Base-by-base conservation (phyloP, 1,140 invertebrate species). In the Brachystomella parvula region DNA sequence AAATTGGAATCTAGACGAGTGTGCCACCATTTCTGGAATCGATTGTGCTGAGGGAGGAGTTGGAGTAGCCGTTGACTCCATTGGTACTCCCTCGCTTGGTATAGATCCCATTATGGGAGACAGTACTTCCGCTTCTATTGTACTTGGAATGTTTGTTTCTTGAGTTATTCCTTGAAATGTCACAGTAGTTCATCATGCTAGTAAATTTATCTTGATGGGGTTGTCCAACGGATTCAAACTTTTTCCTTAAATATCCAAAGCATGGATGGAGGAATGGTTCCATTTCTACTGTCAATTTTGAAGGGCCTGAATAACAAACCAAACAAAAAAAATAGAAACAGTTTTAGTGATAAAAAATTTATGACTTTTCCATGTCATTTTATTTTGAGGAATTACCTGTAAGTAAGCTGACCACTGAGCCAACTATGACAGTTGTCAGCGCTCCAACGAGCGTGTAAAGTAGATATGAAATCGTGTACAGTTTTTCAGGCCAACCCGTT, bases 391-490 rank as follows among this genome's bases (percentile, higher is more conserved):
- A 64, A 67, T 69, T 65, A 56, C 71, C 63, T 33, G 68, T 73
- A n/a, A 67, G 21, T n/a, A 70, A 9, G 47, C 70, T 72, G 24
- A 73, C 68, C 21, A 72, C 47, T 3, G 47, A 66, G 3, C 39
- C 24, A 26, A 70, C 67, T 19, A 61, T 47, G 29, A 72, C 53
- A 9, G 68, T 74, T 15, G 70, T 67, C 26, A 72, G 58, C 31
- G 68, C 66, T 24, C 72, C 72, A 39, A 65, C 28, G 53, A 74
- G 69, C 19, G 72, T 49, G 35, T 74, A 74, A 56, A 74, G 30
- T 17, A 74, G 65, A 62, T 74, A 74, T 2, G 68, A 71, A 26
- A 74, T 29, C 2, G 72, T 72, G 66, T 72, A 74, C 1, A 74
- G 24, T 49, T 74, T 74, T 32, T 74, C 68, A 19, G 72, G 71